A percentile compares a stretch with the other conserved stretches of the same genome.
phyloP scores from a whole-genome alignment of 1,140 invertebrate genomes.

The Heterodera carotae region DNA sequence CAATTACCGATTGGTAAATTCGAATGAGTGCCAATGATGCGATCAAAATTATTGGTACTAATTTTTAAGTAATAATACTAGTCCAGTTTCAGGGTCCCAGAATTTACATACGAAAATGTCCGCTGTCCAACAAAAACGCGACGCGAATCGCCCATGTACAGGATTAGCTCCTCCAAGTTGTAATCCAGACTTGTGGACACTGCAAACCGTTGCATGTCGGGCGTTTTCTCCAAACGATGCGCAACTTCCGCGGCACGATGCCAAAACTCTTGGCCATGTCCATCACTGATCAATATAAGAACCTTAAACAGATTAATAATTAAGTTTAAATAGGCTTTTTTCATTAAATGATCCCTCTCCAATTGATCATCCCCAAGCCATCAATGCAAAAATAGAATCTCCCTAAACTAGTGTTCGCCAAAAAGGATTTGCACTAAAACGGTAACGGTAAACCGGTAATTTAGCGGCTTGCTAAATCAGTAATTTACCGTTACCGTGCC shows the following conservation, averaged over 20 bases:
- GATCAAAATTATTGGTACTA: too few species aligned
- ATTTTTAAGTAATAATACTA: too few species aligned
- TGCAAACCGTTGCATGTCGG: conserved; percentile 27
- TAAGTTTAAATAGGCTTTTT: neutral
- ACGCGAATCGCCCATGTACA: conserved; percentile 32
- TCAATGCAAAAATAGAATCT: too few species aligned
- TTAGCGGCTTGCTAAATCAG: too few species aligned
- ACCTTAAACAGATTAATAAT: conserved; percentile 36
- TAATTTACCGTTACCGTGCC: too few species aligned
- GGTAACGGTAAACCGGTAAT: too few species aligned
- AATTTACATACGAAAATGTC: neutral
- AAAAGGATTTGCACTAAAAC: too few species aligned
- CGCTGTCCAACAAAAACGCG: conserved; percentile 37
- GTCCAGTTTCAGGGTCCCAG: too few species aligned
- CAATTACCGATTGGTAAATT: too few species aligned
- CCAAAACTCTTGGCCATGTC: conserved; percentile 56
- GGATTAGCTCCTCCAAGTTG: conserved; percentile 38
- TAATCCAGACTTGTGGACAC: conserved; percentile 39
- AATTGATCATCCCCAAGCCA: too few species aligned
- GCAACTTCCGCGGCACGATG: conserved; percentile 48
- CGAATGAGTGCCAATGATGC: too few species aligned
- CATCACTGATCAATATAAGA: conserved; percentile 53
- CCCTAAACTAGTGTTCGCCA: too few species aligned
- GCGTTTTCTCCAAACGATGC: conserved; percentile 27
- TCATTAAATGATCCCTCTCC: neutral